phyloP scores from a whole-genome alignment of 2,888 invertebrate species.

The Tortricodes alternella region DNA sequence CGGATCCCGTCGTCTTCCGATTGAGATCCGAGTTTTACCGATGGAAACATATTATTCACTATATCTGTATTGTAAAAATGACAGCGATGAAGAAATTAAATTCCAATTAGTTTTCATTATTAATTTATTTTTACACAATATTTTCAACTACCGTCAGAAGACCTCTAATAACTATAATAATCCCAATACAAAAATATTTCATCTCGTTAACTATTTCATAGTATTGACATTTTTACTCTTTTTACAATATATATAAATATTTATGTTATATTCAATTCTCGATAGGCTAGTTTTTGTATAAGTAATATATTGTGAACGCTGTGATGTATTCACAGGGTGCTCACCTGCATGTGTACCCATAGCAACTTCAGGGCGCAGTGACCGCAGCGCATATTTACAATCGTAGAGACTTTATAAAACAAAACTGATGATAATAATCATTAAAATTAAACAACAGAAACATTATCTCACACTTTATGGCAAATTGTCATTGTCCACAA shows the following conservation, averaged over 20 bases:
- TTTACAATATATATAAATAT: constrained; percentile 57
- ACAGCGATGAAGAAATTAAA: too few species aligned
- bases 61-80: too few species aligned
- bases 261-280: constrained; percentile 45
- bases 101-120: constrained; percentile 49
- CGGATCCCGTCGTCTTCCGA: too few species aligned
- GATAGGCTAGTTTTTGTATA: constrained; percentile 46
- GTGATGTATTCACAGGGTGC: constrained; percentile 53
- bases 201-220: constrained; percentile 65
- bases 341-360: constrained; percentile 41
- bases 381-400: constrained; percentile 64
- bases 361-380: constrained; percentile 51
- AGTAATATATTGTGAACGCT: constrained; percentile 43
- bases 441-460: constrained; percentile 74
- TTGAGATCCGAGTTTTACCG: too few species aligned
- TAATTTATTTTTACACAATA: constrained; percentile 78
- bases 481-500: constrained; percentile 70
- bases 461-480: constrained; percentile 78
- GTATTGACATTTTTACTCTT: constrained; percentile 72
- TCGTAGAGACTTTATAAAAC: constrained; percentile 48
- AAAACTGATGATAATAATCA: constrained; percentile 49
- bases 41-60: too few species aligned
- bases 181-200: constrained; percentile 82
- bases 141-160: constrained; percentile 73
- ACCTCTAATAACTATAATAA: constrained; percentile 72